Percentiles rank a stretch among this genome's conserved stretches.
These are phyloP conservation scores for Sorex fumeus DNA, from an alignment of 2,113 vertebrate species.

Conservation along the genomic window DNA sequence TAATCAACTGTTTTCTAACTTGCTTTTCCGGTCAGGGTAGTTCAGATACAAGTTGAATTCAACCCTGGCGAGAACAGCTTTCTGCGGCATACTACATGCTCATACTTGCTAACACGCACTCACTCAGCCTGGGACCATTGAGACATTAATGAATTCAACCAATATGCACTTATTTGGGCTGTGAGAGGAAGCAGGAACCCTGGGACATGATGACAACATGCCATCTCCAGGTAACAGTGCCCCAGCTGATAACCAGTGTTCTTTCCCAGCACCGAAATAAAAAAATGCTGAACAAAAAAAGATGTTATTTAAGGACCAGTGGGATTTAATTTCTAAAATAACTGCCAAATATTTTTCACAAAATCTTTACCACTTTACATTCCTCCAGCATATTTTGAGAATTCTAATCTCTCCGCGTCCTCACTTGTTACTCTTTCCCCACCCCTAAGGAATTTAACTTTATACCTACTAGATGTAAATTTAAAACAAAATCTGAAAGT, in stretches of 20 bases:
- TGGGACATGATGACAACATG: not conserved
- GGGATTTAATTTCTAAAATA: not conserved
- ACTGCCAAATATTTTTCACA: not conserved
- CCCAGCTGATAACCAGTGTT: not conserved
- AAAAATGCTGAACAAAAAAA: not conserved
- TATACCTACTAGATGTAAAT: not conserved
- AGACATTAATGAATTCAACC: not conserved
- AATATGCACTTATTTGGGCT: not conserved
- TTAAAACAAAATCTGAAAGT: constrained; percentile 4
- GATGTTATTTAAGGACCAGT: too few relatives aligned
- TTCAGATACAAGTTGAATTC: not conserved
- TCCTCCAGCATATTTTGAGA: not conserved
- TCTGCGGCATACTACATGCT: not conserved
- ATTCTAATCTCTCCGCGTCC: not conserved
- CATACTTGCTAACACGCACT: not conserved
- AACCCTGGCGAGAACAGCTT: not conserved
- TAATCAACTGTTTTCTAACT: not conserved
- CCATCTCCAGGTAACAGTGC: not conserved
- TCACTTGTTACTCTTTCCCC: not conserved
- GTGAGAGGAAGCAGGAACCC: not conserved
- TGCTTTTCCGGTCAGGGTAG: not conserved
- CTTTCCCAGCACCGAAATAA: not conserved
- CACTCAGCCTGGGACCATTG: not conserved
- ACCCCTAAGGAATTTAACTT: constrained; percentile 1
- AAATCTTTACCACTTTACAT: not conserved